Percentiles rank a stretch among this genome's conserved stretches.
Evolutionary conservation across 1,140 invertebrate genomes (phyloP).

Genomic region (Sarcophaga peregrina): DNA sequence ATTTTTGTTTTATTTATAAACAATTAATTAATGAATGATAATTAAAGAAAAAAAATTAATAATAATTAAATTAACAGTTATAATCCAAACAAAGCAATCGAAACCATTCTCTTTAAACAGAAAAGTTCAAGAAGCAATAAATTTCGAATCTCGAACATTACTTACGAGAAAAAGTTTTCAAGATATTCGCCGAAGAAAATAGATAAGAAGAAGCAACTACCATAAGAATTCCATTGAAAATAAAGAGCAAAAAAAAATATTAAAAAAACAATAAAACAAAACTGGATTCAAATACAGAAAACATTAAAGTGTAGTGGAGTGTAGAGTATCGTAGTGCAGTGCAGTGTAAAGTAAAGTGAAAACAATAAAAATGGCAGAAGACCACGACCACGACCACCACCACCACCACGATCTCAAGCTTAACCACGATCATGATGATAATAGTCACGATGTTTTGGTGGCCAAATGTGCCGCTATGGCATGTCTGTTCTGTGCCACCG

Average conservation of each 20-base stretch:
- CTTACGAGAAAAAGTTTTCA: not conserved
- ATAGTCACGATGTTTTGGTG: constrained; percentile 65
- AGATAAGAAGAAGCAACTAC: not conserved
- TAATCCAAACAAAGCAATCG: not conserved
- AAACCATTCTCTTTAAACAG: not conserved
- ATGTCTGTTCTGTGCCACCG: constrained; percentile 75
- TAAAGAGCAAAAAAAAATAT: not conserved
- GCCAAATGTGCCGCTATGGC: constrained; percentile 81
- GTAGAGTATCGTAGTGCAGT: not conserved
- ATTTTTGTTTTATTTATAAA: not conserved
- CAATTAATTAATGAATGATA: not conserved
- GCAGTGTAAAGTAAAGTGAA: too few relatives aligned
- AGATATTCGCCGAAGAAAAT: not conserved
- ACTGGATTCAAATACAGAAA: not conserved
- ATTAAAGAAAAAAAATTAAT: too few relatives aligned
- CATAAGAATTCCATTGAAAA: not conserved
- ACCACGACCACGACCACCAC: constrained; percentile 55
- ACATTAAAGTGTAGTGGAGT: not conserved
- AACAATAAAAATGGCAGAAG: constrained; percentile 40
- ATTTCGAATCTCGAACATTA: not conserved
- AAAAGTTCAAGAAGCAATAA: not conserved
- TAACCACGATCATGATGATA: constrained; percentile 46
- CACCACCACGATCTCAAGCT: constrained; percentile 54
- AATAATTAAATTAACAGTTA: not conserved
- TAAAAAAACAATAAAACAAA: constrained; percentile 25